Evolutionary conservation across 2,888 invertebrate genomes (phyloP), one percentile per base, ranked within the genome.

Genomic region (Synanthedon myopaeformis): DNA sequence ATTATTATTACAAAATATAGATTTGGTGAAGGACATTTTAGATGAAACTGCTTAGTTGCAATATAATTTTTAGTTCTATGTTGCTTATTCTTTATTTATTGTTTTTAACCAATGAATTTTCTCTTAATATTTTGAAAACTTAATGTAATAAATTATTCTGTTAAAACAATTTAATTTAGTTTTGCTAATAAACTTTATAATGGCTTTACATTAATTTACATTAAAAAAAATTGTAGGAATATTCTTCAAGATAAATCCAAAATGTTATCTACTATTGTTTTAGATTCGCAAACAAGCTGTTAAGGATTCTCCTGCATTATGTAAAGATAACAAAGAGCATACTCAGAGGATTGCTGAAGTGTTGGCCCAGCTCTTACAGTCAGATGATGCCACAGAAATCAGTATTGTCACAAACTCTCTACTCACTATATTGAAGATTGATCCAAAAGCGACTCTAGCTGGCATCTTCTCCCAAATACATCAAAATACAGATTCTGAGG

Each of bases 261-360:
- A 57, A 45, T 23, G 23, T 23, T 23, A 23, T 4, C 23, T 23
- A 23, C 23, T 23, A 4, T 35, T 35, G 10, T 35, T 51, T 74
- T 76, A 97, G 97, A 97, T 97, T 66, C 90, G 97, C 17, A 97
- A 97, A 70, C 96, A 96, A 88, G 97, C 97, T 12, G 96, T 97
- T 62, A 96, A 96, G 82, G 94, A 96, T 72, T 87, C 99, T 58
- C 96, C 97, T 11, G 89, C 91, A 49, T 86, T 98, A 56, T 97
- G 97, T 71, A 95, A 95, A 77, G 95, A 94, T 62, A 92, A 92
- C 56, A 93, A 93, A 61, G 94, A 94, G 60, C 93, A 95, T 69
- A 92, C 96, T 1, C 90, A 92, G 42, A 93, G 94, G 78, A 94
- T 98, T 66, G 94, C 97, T 11, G 97, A 97, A 75, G 96, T 98